Conservation (phyloP, 2,888 invertebrate genomes). For the Trichogramma dendrolimi region DNA sequence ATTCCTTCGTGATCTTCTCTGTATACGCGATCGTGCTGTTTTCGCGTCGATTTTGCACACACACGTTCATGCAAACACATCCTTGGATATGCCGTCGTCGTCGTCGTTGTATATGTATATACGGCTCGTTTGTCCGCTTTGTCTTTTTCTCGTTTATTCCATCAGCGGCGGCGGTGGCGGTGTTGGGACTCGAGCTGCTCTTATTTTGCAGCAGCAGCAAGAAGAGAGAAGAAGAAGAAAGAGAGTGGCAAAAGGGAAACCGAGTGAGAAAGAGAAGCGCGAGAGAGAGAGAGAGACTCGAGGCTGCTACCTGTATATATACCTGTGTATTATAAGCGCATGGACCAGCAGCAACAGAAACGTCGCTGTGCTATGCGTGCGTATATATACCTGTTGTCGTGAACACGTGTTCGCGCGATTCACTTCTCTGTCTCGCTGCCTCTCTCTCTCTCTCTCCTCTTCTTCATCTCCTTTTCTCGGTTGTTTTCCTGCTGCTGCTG, state of each 20-base stretch:
- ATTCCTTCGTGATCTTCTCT: constrained; percentile 12
- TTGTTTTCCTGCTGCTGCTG: constrained; percentile 21
- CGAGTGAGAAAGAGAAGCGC: no score
- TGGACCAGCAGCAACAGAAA: no score
- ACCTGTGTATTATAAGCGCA: no score
- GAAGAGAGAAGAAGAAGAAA: no score
- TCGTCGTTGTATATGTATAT: not conserved
- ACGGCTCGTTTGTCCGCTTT: constrained; percentile 15
- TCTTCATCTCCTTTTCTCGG: constrained; percentile 4
- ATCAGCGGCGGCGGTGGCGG: not conserved
- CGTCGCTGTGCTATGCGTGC: not conserved
- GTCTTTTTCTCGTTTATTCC: constrained; percentile 14
- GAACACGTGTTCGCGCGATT: constrained; percentile 51
- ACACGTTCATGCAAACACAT: no score
- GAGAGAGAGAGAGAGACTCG: constrained; percentile 16
- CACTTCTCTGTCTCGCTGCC: constrained; percentile 20
- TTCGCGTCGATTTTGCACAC: no score
- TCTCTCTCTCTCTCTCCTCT: constrained; percentile 32
- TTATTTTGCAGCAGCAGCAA: no score
- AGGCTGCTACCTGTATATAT: constrained; percentile 2
- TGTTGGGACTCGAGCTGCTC: no score
- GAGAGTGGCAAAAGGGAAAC: no score
- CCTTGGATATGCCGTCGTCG: constrained; percentile 1
- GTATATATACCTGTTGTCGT: constrained; percentile 43
- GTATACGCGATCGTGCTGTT: no score